These are phyloP conservation scores for Drosophila aldrichi DNA, from an alignment of 2,888 invertebrate species.

Conservation along the genomic window DNA sequence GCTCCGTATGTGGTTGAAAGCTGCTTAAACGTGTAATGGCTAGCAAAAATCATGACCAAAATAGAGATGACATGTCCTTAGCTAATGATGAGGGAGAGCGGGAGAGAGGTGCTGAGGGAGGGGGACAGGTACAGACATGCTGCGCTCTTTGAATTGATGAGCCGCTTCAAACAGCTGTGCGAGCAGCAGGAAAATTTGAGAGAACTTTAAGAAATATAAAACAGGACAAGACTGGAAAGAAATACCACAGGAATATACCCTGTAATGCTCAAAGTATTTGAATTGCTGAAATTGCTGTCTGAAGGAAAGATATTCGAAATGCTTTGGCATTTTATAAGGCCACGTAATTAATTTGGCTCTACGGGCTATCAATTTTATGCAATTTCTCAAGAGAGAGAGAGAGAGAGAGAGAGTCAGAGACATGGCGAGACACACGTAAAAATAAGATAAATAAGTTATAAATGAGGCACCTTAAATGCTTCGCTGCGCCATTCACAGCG, in stretches of 20 bases:
- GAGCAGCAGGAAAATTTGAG: neutral
- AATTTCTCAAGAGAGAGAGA: neutral
- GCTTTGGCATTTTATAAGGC: neutral
- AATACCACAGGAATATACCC: neutral
- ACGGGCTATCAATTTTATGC: neutral
- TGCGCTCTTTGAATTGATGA: constrained; percentile 11
- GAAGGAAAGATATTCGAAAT: neutral
- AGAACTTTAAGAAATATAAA: neutral
- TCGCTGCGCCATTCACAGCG: constrained; percentile 53
- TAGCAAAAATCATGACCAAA: constrained; percentile 66
- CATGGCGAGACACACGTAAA: constrained; percentile 4
- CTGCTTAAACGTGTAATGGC: constrained; percentile 63
- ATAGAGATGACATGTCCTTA: constrained; percentile 61
- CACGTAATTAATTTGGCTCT: neutral
- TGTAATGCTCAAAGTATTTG: neutral
- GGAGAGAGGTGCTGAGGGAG: neutral
- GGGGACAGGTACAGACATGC: neutral
- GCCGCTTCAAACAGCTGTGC: neutral
- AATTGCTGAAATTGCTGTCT: no score
- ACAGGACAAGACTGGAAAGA: no score
- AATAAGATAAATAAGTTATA: constrained; percentile 57
- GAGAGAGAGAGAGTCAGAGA: neutral
- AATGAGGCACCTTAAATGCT: constrained; percentile 58
- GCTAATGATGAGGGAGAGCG: constrained; percentile 39
- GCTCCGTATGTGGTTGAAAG: constrained; percentile 26